phyloP scores from a whole-genome alignment of 2,113 vertebrate species.

The Leptosomus discolor region DNA sequence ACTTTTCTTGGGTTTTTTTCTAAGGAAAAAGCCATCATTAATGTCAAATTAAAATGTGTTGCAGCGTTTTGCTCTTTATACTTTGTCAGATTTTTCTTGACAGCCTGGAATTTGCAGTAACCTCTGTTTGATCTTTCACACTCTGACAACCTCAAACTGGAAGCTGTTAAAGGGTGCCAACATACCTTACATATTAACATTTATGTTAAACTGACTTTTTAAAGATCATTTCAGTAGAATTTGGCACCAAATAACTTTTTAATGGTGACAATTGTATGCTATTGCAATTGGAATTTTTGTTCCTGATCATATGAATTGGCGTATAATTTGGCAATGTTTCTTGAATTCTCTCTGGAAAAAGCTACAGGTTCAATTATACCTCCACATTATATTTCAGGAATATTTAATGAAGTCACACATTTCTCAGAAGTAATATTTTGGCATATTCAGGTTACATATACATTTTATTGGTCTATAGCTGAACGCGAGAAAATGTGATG shows the following conservation, averaged over 20 bases:
- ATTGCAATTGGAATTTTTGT: not conserved
- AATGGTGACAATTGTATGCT: not conserved
- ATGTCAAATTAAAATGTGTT: not conserved
- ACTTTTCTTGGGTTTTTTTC: not conserved
- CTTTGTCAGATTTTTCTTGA: not conserved
- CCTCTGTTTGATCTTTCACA: not conserved
- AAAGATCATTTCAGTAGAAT: not conserved
- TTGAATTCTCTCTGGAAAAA: not conserved
- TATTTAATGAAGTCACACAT: not conserved
- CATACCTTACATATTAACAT: not conserved
- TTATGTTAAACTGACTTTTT: not conserved
- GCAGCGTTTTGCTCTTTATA: conserved; percentile 14
- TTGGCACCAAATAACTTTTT: not conserved
- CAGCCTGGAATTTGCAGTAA: not conserved
- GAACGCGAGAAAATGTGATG: not conserved
- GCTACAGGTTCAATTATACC: not conserved
- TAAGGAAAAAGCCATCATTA: not conserved
- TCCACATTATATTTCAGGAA: not conserved
- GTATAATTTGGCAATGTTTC: not conserved
- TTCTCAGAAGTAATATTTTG: not conserved
- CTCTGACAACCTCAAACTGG: not conserved
- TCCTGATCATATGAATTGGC: not conserved
- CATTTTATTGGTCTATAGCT: not conserved
- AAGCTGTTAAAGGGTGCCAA: not conserved
- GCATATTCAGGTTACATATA: not conserved